These are phyloP conservation scores for Caenorhabditis sp. DNA, from an alignment of 2,888 invertebrate species.

Conservation along the genomic window DNA sequence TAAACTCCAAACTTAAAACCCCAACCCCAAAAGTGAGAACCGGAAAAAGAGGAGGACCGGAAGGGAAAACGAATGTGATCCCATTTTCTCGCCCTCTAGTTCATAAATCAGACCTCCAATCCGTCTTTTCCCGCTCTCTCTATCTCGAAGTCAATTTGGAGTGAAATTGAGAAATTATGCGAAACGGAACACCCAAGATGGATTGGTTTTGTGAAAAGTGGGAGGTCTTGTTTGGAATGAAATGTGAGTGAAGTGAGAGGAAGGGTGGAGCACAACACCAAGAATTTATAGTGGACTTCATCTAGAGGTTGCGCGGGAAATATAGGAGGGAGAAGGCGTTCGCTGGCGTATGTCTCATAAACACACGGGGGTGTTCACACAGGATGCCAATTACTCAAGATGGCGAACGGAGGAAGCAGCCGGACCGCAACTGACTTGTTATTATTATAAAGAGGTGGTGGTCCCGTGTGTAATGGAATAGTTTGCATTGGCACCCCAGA, in stretches of 20 bases:
- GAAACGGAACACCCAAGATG: conserved; percentile 64
- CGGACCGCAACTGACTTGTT: conserved; percentile 50
- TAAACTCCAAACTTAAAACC: neutral
- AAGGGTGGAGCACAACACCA: neutral
- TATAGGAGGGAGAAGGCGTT: conserved; percentile 31
- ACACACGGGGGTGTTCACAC: conserved; percentile 17
- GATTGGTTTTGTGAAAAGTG: conserved; percentile 44
- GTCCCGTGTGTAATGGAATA: conserved; percentile 44
- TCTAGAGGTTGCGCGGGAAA: conserved; percentile 20
- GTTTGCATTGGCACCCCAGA: conserved; percentile 41
- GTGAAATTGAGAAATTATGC: conserved; percentile 64
- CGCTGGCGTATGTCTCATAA: conserved; percentile 20
- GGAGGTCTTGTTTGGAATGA: conserved; percentile 9
- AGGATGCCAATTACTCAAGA: conserved; percentile 63
- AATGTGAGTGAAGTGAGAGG: conserved; percentile 8
- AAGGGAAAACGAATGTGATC: conserved; percentile 19
- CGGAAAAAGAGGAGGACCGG: neutral
- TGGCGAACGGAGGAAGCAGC: conserved; percentile 25
- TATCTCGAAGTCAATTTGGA: conserved; percentile 47
- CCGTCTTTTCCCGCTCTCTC: conserved; percentile 1
- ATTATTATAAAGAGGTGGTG: conserved; percentile 51
- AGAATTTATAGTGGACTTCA: conserved; percentile 34
- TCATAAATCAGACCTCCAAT: conserved; percentile 49
- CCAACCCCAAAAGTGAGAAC: neutral
- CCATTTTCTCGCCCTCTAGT: neutral